Conservation (phyloP, 2,888 invertebrate genomes). For the Melanostoma mellinum region DNA sequence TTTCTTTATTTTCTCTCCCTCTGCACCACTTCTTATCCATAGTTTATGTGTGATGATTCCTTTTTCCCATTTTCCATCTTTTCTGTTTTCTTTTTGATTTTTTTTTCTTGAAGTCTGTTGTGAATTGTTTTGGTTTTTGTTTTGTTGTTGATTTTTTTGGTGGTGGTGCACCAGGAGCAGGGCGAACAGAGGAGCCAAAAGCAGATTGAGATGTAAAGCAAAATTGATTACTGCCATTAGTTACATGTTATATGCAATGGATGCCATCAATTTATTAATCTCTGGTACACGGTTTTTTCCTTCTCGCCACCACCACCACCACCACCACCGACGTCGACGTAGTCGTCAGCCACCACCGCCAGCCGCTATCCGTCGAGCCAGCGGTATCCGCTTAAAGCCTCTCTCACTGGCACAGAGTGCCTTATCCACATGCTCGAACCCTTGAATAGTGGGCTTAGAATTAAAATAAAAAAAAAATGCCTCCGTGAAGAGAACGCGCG, state of each 20-base stretch:
- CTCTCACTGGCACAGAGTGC: slow-evolving; percentile 21
- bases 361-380: slow-evolving; percentile 13
- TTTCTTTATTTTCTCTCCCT: slow-evolving; percentile 15
- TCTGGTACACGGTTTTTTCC: slow-evolving; percentile 81
- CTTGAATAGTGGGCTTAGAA: slow-evolving; percentile 43
- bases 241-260: slow-evolving; percentile 83
- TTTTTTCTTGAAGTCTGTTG: slow-evolving; percentile 47
- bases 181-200: slow-evolving; percentile 74
- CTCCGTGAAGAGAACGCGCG: slow-evolving; percentile 38
- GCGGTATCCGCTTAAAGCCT: slow-evolving; percentile 49
- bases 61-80: slow-evolving; percentile 68
- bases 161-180: slow-evolving; percentile 54
- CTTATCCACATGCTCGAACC: slow-evolving; percentile 56
- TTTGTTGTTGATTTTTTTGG: slow-evolving; percentile 43
- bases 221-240: slow-evolving; percentile 83
- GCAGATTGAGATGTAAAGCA: slow-evolving; percentile 83
- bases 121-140: slow-evolving; percentile 67
- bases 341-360: background rate
- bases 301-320: slow-evolving; percentile 20
- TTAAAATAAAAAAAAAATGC: slow-evolving; percentile 34
- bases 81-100: slow-evolving; percentile 47
- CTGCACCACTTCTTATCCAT: slow-evolving; percentile 1
- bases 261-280: slow-evolving; percentile 83
- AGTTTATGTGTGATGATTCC: slow-evolving; percentile 47
- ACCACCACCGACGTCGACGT: background rate